Evolutionary conservation across 2,113 vertebrate species (phyloP), one percentile per base, ranked within the genome.

Genomic region (Rynchops niger): DNA sequence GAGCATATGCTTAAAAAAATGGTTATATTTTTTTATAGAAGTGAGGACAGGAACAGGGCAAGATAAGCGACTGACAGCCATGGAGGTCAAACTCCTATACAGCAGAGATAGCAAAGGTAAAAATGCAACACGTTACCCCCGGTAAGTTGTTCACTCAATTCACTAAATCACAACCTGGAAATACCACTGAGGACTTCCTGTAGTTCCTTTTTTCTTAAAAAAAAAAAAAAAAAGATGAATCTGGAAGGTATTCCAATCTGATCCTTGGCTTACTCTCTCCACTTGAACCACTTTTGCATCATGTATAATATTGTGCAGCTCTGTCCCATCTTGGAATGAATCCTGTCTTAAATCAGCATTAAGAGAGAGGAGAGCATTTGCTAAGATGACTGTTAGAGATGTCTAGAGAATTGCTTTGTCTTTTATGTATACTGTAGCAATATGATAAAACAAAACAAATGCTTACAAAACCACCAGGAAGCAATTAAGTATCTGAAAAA

Each of bases 361-460:
- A 71, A 59, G 34, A 76, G n/a, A 90, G 36, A 90, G 15, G 73
- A 69, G 8, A 67, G 4, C 21, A 63, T 67, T 87, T 87, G 23
- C 66, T 82, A 52, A 91, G 58, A 90, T 85, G 78, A 52, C 66
- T 67, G 27, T 69, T 82, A 56, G 27, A 96, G 61, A 65, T 90
- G 66, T 77, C 73, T 72, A 77, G 61, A 82, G 49, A 87, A 87
- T 85, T 82, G 30, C 6, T 79, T 78, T 94, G 67, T 93, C 89
- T 90, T 94, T 96, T 77, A 53, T 40, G 15, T 66, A 29, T 43
- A 69, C 30, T 49, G 19, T 43, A 94, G 29, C 34, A 85, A 16
- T 78, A 87, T 32, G 53, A 93, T 74, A 85, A 95, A 95, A 59
- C 47, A 84, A 94, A 89, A 71, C 34, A 96, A 96, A 86, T 29